Conservation (phyloP, 2,113 vertebrate genomes). For the Hystrix cristata region DNA sequence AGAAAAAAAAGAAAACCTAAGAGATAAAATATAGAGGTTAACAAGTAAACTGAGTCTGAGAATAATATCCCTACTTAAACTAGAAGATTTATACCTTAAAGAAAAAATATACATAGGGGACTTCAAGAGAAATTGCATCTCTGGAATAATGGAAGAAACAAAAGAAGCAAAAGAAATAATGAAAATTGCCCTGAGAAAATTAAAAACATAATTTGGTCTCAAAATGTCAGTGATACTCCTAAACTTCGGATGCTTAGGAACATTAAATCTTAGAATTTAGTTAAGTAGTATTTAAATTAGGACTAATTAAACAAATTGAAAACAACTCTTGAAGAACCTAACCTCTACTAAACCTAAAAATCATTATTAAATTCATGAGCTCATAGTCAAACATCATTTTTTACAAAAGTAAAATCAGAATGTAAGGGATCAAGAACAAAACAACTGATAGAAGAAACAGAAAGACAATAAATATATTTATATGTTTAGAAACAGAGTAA, state of each 20-base stretch:
- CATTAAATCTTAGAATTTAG: not conserved
- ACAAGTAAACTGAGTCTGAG: not conserved
- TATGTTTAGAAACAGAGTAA: not conserved
- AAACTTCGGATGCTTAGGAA: not conserved
- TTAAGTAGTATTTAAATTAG: not conserved
- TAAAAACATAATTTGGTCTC: not conserved
- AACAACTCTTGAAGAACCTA: not conserved
- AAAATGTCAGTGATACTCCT: not conserved
- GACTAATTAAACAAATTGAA: not conserved
- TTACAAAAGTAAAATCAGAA: not conserved
- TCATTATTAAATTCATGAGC: not conserved
- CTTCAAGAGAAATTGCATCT: not conserved
- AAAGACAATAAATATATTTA: not conserved
- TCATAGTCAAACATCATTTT: not conserved
- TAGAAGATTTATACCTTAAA: not conserved
- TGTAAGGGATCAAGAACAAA: not conserved
- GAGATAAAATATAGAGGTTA: not conserved
- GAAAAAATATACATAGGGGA: not conserved
- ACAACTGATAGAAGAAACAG: not conserved
- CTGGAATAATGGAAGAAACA: not conserved
- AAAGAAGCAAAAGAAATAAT: not conserved
- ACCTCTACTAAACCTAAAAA: not conserved
- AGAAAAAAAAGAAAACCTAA: not conserved
- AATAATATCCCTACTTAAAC: not conserved
- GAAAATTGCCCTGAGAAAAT: not conserved